Evolutionary conservation across 2,113 vertebrate genomes (phyloP).

Genomic region (Smithornis capensis): DNA sequence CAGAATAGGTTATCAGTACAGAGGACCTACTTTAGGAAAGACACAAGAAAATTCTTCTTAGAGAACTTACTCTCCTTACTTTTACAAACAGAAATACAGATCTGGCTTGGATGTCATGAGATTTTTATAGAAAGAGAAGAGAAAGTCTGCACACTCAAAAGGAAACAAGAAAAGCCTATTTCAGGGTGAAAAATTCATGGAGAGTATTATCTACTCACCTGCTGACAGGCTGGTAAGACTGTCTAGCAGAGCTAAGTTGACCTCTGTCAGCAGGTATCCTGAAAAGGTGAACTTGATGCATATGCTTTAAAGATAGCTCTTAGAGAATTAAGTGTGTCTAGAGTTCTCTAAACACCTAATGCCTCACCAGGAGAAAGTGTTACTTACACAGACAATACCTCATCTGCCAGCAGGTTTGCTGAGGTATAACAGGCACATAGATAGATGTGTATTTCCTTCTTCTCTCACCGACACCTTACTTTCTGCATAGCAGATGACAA

Average conservation of each 20-base stretch:
- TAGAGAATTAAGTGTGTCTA: neutral
- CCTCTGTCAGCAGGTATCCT: neutral
- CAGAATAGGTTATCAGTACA: neutral
- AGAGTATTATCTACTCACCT: neutral
- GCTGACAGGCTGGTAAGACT: neutral
- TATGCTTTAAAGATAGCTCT: neutral
- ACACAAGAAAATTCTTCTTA: neutral
- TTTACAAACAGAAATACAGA: neutral
- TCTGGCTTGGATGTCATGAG: neutral
- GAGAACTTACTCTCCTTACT: neutral
- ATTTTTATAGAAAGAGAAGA: neutral
- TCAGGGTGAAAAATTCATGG: neutral
- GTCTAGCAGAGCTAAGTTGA: neutral
- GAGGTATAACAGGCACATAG: neutral
- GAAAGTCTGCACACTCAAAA: neutral
- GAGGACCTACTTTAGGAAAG: neutral
- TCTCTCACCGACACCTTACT: neutral
- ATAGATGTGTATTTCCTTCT: neutral
- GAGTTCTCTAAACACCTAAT: neutral
- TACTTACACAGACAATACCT: neutral
- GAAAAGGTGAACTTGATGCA: neutral
- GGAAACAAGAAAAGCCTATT: neutral
- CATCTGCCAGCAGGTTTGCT: neutral
- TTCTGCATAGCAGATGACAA: neutral
- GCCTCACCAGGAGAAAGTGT: neutral